Evolutionary conservation across 2,113 vertebrate species (phyloP).

Genomic region (Arvicanthis niloticus): DNA sequence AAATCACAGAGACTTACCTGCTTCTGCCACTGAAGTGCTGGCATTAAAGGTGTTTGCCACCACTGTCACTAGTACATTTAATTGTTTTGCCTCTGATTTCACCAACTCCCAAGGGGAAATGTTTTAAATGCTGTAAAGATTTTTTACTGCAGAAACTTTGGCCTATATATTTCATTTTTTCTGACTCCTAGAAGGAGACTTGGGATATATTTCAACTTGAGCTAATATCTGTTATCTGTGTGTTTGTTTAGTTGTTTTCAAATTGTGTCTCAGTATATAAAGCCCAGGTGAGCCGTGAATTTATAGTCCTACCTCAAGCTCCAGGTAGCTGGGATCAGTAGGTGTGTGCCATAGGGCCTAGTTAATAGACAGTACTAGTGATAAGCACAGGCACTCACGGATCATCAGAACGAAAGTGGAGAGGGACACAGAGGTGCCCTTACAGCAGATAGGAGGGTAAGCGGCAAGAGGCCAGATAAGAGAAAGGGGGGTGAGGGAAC

Average conservation of each 20-base stretch:
- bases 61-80: not conserved
- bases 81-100: not conserved
- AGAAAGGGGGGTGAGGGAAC: too few species aligned
- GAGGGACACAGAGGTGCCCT: not conserved
- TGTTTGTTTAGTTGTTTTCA: not conserved
- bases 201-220: not conserved
- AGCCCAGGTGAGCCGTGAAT: not conserved
- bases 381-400: not conserved
- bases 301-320: not conserved
- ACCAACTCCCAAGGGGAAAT: not conserved
- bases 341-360: not conserved
- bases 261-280: not conserved
- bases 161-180: constrained; percentile 11
- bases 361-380: not conserved
- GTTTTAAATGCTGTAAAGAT: not conserved
- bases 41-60: too few species aligned
- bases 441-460: not conserved
- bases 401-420: not conserved
- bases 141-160: not conserved
- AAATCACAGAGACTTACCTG: too few species aligned
- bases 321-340: not conserved
- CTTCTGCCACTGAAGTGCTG: too few species aligned
- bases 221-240: not conserved
- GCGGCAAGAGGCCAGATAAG: not conserved
- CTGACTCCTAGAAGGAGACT: not conserved